Conservation (phyloP, 2,113 vertebrate species). For the Mormoops blainvillei region DNA sequence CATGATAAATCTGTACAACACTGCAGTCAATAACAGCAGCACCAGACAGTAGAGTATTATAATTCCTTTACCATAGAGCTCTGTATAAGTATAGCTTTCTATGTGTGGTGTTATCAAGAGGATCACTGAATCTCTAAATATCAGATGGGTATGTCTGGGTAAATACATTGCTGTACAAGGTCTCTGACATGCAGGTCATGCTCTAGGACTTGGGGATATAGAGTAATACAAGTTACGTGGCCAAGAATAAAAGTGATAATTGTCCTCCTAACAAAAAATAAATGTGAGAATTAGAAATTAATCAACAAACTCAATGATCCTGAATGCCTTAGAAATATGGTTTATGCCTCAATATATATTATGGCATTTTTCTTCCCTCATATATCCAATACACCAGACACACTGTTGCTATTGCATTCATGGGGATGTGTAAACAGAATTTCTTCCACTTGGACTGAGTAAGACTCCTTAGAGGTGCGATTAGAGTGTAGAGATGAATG, state of each 20-base stretch:
- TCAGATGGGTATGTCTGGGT: slow-evolving; percentile 81
- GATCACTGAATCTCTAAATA: slow-evolving; percentile 86
- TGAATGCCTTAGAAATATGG: slow-evolving; percentile 43
- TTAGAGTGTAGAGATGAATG: slow-evolving; percentile 63
- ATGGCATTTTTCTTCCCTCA: slow-evolving; percentile 61
- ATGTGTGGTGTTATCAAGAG: slow-evolving; percentile 82
- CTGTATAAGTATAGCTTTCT: slow-evolving; percentile 80
- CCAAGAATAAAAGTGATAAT: slow-evolving; percentile 67
- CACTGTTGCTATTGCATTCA: slow-evolving; percentile 64
- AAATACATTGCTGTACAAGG: slow-evolving; percentile 80
- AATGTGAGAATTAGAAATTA: slow-evolving; percentile 73
- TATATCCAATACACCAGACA: slow-evolving; percentile 71
- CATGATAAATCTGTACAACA: slow-evolving; percentile 87
- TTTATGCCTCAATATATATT: neutral
- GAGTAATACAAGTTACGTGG: slow-evolving; percentile 69
- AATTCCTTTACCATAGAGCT: slow-evolving; percentile 84
- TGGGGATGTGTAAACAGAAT: slow-evolving; percentile 69
- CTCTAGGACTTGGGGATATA: slow-evolving; percentile 75
- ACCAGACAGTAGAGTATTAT: slow-evolving; percentile 84
- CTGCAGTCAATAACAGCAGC: slow-evolving; percentile 88
- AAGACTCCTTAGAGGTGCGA: slow-evolving; percentile 36
- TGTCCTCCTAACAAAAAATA: slow-evolving; percentile 74
- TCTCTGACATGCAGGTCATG: slow-evolving; percentile 85
- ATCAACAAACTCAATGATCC: slow-evolving; percentile 76
- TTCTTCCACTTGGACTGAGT: slow-evolving; percentile 39